A percentile compares a stretch with the other conserved stretches of the same genome.
Evolutionary conservation across 2,113 vertebrate genomes (phyloP).

Genomic region (Trematocara variabile): DNA sequence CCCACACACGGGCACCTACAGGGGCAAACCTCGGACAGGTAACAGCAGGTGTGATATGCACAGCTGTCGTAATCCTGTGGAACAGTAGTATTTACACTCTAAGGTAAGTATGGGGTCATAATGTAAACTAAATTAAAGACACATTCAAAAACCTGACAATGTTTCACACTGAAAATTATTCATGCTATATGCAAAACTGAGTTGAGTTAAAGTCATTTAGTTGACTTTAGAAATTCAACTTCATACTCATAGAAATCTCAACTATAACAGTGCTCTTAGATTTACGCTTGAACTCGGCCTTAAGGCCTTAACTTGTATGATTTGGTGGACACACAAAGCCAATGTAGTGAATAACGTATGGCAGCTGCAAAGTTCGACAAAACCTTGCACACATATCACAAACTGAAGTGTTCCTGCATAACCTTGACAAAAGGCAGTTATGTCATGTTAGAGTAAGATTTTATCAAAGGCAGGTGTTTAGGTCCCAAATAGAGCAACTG

Average conservation of each 20-base stretch:
- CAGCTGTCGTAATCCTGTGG: constrained; percentile 24
- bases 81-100: background rate
- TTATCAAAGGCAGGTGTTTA: background rate
- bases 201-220: background rate
- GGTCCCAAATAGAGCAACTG: background rate
- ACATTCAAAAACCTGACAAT: background rate
- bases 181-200: background rate
- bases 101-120: background rate
- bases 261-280: background rate
- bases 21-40: background rate
- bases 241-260: background rate
- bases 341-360: background rate
- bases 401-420: background rate
- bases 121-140: background rate
- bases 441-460: background rate
- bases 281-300: background rate
- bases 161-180: background rate
- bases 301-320: background rate
- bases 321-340: background rate
- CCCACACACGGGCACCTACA: background rate
- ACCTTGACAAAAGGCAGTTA: background rate
- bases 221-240: background rate
- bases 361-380: background rate
- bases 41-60: constrained; percentile 16
- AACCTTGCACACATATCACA: background rate